Percentiles rank a stretch among this genome's conserved stretches.
Conservation (phyloP, 2,888 invertebrate species). For the Agelastica alni region DNA sequence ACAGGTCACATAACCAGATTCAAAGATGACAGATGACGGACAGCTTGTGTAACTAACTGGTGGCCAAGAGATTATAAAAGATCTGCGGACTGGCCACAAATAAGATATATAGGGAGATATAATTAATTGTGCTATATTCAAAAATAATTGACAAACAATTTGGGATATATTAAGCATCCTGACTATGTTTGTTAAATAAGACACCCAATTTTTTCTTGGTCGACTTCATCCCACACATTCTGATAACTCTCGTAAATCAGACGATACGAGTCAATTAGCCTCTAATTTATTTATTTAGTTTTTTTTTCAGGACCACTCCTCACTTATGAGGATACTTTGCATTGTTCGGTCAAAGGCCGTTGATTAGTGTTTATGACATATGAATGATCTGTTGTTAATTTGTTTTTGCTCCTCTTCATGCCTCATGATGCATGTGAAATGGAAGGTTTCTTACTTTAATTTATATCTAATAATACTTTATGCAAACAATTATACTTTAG, state of each 20-base stretch:
- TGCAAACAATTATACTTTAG: not conserved
- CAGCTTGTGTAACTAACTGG: too few species aligned
- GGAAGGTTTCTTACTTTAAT: not conserved
- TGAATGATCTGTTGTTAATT: constrained; percentile 9
- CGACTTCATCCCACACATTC: constrained; percentile 28
- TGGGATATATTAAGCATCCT: too few species aligned
- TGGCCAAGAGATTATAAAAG: too few species aligned
- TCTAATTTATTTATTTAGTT: constrained; percentile 38
- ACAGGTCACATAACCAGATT: too few species aligned
- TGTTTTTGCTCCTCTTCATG: constrained; percentile 3
- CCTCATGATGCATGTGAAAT: not conserved
- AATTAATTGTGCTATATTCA: too few species aligned
- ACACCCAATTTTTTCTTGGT: constrained; percentile 1
- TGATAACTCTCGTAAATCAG: constrained; percentile 33
- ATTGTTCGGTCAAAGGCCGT: constrained; percentile 15
- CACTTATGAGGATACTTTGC: constrained; percentile 2
- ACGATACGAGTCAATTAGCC: constrained; percentile 37
- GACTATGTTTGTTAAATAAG: too few species aligned
- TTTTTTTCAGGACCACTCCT: constrained; percentile 33
- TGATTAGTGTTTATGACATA: constrained; percentile 10
- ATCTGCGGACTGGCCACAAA: too few species aligned
- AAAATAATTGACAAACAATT: too few species aligned
- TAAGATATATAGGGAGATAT: too few species aligned
- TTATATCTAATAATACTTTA: not conserved
- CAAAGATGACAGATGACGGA: too few species aligned